These are phyloP conservation scores for Trachythela sp. DNA, from an alignment of 64 coral and sea anemone genomes.

Conservation along the genomic window DNA sequence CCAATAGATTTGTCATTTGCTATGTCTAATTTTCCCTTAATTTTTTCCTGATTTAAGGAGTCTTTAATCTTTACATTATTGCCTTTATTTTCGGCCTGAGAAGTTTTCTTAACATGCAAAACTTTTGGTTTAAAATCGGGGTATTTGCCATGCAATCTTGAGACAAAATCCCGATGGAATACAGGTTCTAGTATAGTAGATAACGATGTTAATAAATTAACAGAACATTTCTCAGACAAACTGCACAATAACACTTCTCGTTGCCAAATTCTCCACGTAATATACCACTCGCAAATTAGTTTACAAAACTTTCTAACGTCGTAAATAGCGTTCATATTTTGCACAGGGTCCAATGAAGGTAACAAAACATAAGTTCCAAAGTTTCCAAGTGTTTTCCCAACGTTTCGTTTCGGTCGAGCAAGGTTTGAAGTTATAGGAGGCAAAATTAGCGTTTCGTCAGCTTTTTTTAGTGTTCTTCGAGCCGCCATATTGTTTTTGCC, in stretches of 20 bases:
- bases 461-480: not conserved
- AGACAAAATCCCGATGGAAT: constrained; percentile 87
- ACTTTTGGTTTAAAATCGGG: constrained; percentile 49
- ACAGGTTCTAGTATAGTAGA: constrained; percentile 86
- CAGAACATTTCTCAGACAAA: constrained; percentile 80
- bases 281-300: constrained; percentile 77
- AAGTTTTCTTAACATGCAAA: constrained; percentile 27
- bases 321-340: constrained; percentile 2
- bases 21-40: not conserved
- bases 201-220: constrained; percentile 59
- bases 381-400: not conserved
- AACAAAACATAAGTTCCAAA: not conserved
- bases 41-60: not conserved
- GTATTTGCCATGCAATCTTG: constrained; percentile 71
- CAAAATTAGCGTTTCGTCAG: not conserved
- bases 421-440: not conserved
- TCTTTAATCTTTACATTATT: too few relatives aligned
- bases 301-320: constrained; percentile 46
- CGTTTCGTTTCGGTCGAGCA: not conserved
- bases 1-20: not conserved
- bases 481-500: not conserved
- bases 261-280: constrained; percentile 83
- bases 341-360: not conserved
- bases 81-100: not conserved
- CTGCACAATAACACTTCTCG: constrained; percentile 81